phyloP scores from a whole-genome alignment of 2,797 vertebrate species.

The Halcyon smyrnensis region DNA sequence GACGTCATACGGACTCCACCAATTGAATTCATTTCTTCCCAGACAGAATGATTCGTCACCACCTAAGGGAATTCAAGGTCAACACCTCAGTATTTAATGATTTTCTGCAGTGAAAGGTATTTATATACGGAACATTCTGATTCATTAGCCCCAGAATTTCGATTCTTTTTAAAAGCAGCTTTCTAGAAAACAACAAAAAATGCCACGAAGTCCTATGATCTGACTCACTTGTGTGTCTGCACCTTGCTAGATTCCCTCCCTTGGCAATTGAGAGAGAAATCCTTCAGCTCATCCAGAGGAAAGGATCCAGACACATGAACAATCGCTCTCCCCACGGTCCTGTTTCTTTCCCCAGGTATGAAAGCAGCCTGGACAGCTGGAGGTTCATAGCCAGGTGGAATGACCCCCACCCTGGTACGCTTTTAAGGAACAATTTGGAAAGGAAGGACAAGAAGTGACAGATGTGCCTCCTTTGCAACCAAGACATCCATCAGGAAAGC shows the following conservation, averaged over 20 bases:
- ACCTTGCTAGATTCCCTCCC: too few relatives aligned
- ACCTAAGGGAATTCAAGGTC: slow-evolving; percentile 73
- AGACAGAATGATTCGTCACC: slow-evolving; percentile 84
- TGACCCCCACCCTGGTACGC: background rate
- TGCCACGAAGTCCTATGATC: background rate
- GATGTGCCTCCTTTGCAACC: background rate
- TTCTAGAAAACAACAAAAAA: background rate
- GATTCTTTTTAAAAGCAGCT: background rate
- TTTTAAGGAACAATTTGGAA: background rate
- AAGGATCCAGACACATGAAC: background rate
- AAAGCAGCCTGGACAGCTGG: background rate
- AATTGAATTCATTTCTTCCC: slow-evolving; percentile 84
- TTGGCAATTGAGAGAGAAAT: background rate
- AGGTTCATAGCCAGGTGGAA: background rate
- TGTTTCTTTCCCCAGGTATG: background rate
- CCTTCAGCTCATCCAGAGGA: background rate
- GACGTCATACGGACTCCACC: slow-evolving; percentile 86
- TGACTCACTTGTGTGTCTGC: background rate
- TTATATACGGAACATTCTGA: background rate
- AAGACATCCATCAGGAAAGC: background rate
- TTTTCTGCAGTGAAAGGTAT: background rate
- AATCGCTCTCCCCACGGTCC: background rate
- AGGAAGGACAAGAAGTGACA: background rate
- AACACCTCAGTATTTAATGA: background rate
- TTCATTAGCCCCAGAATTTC: background rate